Base-by-base conservation (phyloP, 2,797 vertebrate species). In the Rhinogobio ventralis region DNA sequence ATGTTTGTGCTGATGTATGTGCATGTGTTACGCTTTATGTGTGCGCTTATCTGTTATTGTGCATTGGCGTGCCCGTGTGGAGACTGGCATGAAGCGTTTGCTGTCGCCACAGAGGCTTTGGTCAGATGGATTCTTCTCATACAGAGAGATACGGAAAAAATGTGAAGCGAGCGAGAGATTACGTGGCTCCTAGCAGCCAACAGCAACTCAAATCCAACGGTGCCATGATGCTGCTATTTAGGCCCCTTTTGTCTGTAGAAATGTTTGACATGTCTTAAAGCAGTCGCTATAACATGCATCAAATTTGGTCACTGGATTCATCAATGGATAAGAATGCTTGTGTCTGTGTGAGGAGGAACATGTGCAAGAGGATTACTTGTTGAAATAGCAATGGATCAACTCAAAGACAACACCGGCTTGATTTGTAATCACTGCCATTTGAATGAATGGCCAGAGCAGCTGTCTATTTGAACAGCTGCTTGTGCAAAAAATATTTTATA, bases 51-150 rank as follows among this genome's bases (percentile, higher is more conserved):
- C 28, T 51, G 51, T 79, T 85, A 90, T 88, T 88, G 85, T 36
- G 23, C 87, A 88, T 86, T 84, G 87, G 83, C 85, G 85, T 85
- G 85, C 78, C 81, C 78, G 68, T 77, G 83, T 87, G 87, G 55
- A 42, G 89, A 90, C 77, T 87, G 87, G 87, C 89, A 79, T 77
- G 68, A 30, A 79, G 88, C 11, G 87, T 93, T 93, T 87, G 68
- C 93, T 94, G 95, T 94, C 95, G 94, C 95, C 95, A 94, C 91
- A 33, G 89, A 84, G 93, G 94, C 93, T 95, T 94, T 95, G 91
- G 89, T 90, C 90, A 90, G 92, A 90, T 90, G 39, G 93, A 94
- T 95, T 91, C 92, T 92, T 93, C 89, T 72, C 90, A 85, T 86
- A 79, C 87, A 88, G 89, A 91, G 90, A 94, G 94, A 94, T 92